A percentile compares a stretch with the other conserved stretches of the same genome.
Evolutionary conservation across 1,140 invertebrate species (phyloP).

Genomic region (Potamilus streckersoni): DNA sequence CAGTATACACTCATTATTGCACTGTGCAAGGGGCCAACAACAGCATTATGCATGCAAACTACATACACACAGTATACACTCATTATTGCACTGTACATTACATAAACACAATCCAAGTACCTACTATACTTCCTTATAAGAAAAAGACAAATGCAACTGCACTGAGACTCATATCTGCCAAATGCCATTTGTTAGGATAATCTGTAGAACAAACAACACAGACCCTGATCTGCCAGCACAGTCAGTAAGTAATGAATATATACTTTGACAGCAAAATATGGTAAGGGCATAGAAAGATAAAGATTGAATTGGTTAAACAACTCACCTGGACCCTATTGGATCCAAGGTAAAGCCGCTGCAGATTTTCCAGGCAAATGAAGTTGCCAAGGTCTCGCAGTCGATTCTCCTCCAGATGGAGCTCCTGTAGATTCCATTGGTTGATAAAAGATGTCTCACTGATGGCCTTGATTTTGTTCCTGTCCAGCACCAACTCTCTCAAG

Average conservation of each 20-base stretch:
- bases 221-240: background rate
- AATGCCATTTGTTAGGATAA: no score
- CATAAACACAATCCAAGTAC: no score
- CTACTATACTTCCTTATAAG: no score
- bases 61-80: no score
- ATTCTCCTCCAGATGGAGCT: conserved; percentile 68
- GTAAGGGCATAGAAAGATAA: background rate
- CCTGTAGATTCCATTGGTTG: conserved; percentile 64
- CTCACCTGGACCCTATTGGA: conserved; percentile 65
- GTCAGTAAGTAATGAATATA: background rate
- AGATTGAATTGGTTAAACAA: background rate
- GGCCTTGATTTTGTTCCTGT: conserved; percentile 66
- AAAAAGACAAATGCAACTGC: no score
- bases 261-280: background rate
- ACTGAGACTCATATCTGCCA: no score
- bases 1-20: no score
- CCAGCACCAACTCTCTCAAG: conserved; percentile 66
- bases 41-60: no score
- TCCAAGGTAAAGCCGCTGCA: conserved; percentile 66
- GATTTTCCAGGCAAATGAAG: conserved; percentile 56
- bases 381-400: conserved; percentile 58
- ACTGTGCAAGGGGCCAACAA: no score
- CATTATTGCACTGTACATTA: no score
- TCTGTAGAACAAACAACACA: no score
- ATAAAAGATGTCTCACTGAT: conserved; percentile 61